These are phyloP conservation scores for Camelus bactrianus DNA, from an alignment of 2,113 vertebrate genomes.

Conservation along the genomic window DNA sequence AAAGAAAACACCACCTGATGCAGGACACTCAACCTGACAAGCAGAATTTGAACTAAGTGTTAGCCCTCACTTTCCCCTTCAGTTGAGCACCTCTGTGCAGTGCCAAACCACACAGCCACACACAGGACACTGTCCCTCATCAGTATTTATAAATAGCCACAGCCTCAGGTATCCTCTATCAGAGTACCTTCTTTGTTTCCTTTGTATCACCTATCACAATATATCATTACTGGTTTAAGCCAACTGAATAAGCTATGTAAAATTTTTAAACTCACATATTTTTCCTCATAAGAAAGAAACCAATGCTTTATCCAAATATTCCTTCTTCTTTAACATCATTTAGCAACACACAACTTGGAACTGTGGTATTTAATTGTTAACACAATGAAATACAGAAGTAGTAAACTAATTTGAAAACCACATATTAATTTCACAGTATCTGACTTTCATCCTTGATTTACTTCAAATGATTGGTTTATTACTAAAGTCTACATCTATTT, in stretches of 20 bases:
- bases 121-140: not conserved
- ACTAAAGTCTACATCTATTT: conserved; percentile 6
- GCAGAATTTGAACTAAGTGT: not conserved
- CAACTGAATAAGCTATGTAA: conserved; percentile 48
- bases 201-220: not conserved
- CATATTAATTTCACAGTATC: not conserved
- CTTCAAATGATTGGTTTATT: conserved; percentile 47
- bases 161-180: not conserved
- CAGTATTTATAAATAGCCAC: not conserved
- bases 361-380: conserved; percentile 23
- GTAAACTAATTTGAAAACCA: conserved; percentile 52
- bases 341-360: not conserved
- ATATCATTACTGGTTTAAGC: conserved; percentile 66
- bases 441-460: conserved; percentile 51
- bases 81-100: not conserved
- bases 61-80: not conserved
- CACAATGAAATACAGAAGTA: conserved; percentile 49
- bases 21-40: not conserved
- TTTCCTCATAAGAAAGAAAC: conserved; percentile 71
- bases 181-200: not conserved
- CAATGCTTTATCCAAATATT: conserved; percentile 62
- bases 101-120: not conserved
- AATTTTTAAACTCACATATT: conserved; percentile 8
- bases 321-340: not conserved
- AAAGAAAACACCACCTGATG: not conserved